These are phyloP conservation scores for Dicycla oo DNA, from an alignment of 2,888 invertebrate species.

Conservation along the genomic window DNA sequence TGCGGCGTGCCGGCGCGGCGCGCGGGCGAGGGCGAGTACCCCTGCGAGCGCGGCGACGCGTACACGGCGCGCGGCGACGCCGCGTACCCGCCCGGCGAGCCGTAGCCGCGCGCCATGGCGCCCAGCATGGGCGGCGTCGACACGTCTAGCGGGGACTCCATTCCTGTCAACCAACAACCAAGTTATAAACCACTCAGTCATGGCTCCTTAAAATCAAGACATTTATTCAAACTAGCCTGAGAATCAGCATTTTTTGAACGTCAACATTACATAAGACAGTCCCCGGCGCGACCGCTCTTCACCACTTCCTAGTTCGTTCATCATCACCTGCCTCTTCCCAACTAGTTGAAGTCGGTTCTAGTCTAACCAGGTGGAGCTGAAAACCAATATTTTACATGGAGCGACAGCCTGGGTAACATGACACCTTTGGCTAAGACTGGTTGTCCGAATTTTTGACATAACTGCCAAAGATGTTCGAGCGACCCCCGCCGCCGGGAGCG, in stretches of 20 bases:
- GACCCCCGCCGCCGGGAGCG: no score
- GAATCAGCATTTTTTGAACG: background rate
- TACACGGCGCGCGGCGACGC: conserved; percentile 83
- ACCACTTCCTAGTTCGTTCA: background rate
- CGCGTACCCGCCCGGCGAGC: conserved; percentile 71
- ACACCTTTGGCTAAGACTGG: background rate
- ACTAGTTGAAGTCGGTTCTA: background rate
- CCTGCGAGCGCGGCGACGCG: conserved; percentile 85
- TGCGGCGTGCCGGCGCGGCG: conserved; percentile 80
- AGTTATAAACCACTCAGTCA: no score
- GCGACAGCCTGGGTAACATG: background rate
- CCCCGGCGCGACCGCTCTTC: background rate
- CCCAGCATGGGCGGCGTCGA: conserved; percentile 68
- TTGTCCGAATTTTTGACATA: background rate
- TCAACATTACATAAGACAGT: background rate
- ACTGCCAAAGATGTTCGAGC: background rate
- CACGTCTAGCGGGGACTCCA: conserved; percentile 77
- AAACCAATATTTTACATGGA: background rate
- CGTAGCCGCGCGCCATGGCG: conserved; percentile 68
- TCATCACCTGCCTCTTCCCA: no score
- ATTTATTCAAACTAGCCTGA: background rate
- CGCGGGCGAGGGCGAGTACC: conserved; percentile 80
- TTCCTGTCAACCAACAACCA: conserved; percentile 53
- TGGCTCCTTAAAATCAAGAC: background rate
- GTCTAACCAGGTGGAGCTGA: no score